Evolutionary conservation across 2,797 vertebrate genomes (phyloP).

Genomic region (Esox masquinongy): DNA sequence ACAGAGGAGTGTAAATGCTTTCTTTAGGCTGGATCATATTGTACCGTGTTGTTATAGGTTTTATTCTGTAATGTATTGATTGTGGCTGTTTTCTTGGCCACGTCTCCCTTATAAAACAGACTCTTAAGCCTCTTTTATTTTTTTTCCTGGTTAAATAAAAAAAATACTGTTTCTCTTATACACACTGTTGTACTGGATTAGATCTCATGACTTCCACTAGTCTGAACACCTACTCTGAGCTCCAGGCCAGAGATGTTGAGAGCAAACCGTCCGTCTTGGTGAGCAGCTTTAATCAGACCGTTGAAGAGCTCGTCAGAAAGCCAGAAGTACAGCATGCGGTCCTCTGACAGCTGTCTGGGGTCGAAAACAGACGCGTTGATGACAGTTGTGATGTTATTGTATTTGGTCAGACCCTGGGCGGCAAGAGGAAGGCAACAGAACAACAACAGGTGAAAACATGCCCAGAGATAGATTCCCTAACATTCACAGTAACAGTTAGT

Average conservation of each 20-base stretch:
- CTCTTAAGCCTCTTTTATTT: no score
- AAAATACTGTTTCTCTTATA: no score
- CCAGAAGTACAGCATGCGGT: conserved; percentile 89
- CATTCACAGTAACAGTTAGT: neutral
- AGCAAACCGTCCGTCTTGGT: conserved; percentile 74
- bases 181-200: no score
- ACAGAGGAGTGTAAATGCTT: no score
- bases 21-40: no score
- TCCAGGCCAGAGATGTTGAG: conserved; percentile 71
- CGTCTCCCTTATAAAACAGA: neutral
- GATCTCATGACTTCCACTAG: neutral
- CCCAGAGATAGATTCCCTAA: neutral
- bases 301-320: conserved; percentile 74
- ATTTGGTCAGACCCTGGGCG: conserved; percentile 75
- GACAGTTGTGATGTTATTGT: conserved; percentile 62
- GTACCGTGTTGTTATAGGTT: no score
- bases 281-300: conserved; percentile 73
- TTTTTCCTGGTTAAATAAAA: no score
- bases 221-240: conserved; percentile 66
- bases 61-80: no score
- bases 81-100: no score
- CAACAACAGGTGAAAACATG: neutral
- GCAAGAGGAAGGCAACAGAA: conserved; percentile 1
- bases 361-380: conserved; percentile 74
- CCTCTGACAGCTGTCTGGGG: conserved; percentile 72